Percentiles rank a stretch among this genome's conserved stretches.
phyloP scores from a whole-genome alignment of 2,113 vertebrate species.

The Tragelaphus strepsiceros region DNA sequence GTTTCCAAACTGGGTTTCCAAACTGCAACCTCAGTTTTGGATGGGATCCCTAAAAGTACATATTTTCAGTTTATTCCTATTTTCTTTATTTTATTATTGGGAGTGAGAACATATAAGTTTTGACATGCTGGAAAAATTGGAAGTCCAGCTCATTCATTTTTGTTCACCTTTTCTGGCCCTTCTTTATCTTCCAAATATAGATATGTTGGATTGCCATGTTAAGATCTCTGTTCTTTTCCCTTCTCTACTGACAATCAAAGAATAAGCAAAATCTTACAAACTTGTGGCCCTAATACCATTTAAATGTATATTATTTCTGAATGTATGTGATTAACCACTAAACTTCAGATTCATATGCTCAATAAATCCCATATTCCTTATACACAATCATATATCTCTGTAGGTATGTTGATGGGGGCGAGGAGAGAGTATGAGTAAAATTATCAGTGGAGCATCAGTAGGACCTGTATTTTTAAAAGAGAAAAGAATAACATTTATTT shows the following conservation, averaged over 20 bases:
- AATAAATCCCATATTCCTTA: background rate
- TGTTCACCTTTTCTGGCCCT: background rate
- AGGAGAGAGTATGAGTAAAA: background rate
- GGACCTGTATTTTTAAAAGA: background rate
- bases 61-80: background rate
- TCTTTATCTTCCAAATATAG: background rate
- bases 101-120: background rate
- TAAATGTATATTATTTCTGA: background rate
- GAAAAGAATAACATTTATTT: background rate
- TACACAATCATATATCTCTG: background rate
- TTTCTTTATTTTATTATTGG: background rate
- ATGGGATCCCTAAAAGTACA: background rate
- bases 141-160: background rate
- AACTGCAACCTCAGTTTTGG: background rate
- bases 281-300: background rate
- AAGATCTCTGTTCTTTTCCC: background rate
- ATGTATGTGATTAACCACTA: background rate
- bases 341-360: background rate
- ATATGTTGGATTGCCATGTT: background rate
- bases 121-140: background rate
- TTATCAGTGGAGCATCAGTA: background rate
- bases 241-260: background rate
- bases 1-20: background rate
- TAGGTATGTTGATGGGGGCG: rapidly evolving
- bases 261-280: background rate